Percentiles rank a stretch among this genome's conserved stretches.
Conservation (phyloP, 2,113 vertebrate genomes). For the Paradisaea rubra region DNA sequence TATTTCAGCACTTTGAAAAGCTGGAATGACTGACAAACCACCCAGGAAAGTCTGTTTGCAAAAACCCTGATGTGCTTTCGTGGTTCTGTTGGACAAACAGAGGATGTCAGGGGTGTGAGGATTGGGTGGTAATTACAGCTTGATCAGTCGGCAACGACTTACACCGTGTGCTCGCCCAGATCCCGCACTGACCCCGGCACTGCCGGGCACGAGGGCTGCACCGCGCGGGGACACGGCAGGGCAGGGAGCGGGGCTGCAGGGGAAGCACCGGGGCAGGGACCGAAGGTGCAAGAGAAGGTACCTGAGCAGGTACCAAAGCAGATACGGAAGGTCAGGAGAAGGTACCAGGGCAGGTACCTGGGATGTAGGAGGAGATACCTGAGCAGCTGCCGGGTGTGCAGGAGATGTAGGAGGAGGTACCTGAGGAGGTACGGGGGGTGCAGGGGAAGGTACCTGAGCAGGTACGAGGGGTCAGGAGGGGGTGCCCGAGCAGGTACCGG, state of each 20-base stretch:
- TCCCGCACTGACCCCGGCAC: rapidly evolving
- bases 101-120: neutral
- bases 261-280: too few species aligned
- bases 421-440: neutral
- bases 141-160: rapidly evolving
- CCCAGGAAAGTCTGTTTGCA: too few species aligned
- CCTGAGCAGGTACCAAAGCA: neutral
- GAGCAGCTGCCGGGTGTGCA: too few species aligned
- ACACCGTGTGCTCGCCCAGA: rapidly evolving
- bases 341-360: neutral
- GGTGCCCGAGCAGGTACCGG: neutral
- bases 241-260: rapidly evolving
- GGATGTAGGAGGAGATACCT: neutral
- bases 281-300: neutral
- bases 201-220: neutral
- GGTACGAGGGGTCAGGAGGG: too few species aligned
- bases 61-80: rapidly evolving
- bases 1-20: neutral
- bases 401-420: neutral
- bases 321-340: too few species aligned
- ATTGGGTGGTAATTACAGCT: neutral
- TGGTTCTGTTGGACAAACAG: neutral
- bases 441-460: neutral
- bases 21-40: too few species aligned
- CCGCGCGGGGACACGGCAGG: neutral